phyloP scores from a whole-genome alignment of 2,113 vertebrate genomes.

The Chiloscyllium plagiosum region DNA sequence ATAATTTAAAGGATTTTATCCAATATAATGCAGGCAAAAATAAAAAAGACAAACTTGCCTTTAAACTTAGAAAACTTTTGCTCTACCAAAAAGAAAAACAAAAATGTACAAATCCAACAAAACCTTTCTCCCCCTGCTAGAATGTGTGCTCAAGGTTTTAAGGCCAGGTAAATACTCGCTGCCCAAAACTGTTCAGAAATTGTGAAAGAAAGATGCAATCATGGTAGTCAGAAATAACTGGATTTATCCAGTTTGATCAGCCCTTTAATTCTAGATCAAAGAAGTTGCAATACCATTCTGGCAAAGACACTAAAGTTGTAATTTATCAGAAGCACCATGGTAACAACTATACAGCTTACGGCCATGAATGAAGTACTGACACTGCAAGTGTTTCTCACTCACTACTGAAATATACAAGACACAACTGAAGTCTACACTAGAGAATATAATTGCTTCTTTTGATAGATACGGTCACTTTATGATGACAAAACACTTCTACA shows the following conservation, averaged over 20 bases:
- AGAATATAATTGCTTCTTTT: background rate
- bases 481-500: background rate
- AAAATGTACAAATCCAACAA: background rate
- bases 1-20: background rate
- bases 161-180: background rate
- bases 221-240: background rate
- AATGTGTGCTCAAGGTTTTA: background rate
- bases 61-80: background rate
- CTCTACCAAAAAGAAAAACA: background rate
- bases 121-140: background rate
- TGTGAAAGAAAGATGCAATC: background rate
- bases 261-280: conserved; percentile 16
- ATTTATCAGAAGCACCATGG: conserved; percentile 31
- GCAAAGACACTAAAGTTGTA: background rate
- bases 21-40: background rate
- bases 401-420: background rate
- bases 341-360: background rate
- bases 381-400: background rate
- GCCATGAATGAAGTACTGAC: background rate
- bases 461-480: background rate
- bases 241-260: conserved; percentile 18
- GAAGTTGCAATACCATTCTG: conserved; percentile 14
- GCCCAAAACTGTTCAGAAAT: background rate
- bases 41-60: background rate
- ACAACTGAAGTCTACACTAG: background rate